A percentile compares a stretch with the other conserved stretches of the same genome.
phyloP scores from a whole-genome alignment of 2,888 invertebrate species.

The Pyrocoelia pectoralis region DNA sequence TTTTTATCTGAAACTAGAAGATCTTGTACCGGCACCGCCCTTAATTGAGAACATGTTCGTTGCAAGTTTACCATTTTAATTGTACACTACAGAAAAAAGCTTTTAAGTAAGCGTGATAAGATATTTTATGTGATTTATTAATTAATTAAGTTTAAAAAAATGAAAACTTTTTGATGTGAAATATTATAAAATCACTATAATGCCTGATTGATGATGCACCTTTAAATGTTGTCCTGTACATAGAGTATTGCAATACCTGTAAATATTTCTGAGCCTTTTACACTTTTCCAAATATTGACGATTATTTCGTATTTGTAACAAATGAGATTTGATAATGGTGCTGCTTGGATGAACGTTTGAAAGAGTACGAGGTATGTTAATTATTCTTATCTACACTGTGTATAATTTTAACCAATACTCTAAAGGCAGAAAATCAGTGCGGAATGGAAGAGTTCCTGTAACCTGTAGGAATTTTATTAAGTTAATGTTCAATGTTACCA shows the following conservation, averaged over 20 bases:
- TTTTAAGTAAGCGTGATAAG: slow-evolving; percentile 49
- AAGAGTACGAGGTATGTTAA: neutral
- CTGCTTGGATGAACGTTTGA: neutral
- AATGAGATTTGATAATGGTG: neutral
- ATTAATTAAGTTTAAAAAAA: slow-evolving; percentile 34
- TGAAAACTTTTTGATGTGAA: neutral
- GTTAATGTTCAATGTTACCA: slow-evolving; percentile 53
- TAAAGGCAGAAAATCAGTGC: slow-evolving; percentile 26
- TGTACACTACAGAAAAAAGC: slow-evolving; percentile 42
- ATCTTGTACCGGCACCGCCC: slow-evolving; percentile 89
- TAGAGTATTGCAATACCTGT: slow-evolving; percentile 30
- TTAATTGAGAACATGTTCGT: slow-evolving; percentile 96
- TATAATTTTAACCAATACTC: slow-evolving; percentile 11
- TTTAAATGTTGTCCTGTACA: slow-evolving; percentile 23
- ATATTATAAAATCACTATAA: slow-evolving; percentile 11
- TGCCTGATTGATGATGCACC: slow-evolving; percentile 29
- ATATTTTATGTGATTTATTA: slow-evolving; percentile 57
- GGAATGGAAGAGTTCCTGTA: slow-evolving; percentile 23
- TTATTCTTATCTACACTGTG: neutral
- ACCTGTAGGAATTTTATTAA: slow-evolving; percentile 22
- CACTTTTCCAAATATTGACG: slow-evolving; percentile 37
- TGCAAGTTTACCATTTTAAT: slow-evolving; percentile 90
- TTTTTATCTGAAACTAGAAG: slow-evolving; percentile 92
- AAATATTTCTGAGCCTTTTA: slow-evolving; percentile 35
- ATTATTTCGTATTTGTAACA: slow-evolving; percentile 5